A percentile compares a stretch with the other conserved stretches of the same genome.
Evolutionary conservation across 2,797 vertebrate genomes (phyloP).

Genomic region (Echeneis naucrates): DNA sequence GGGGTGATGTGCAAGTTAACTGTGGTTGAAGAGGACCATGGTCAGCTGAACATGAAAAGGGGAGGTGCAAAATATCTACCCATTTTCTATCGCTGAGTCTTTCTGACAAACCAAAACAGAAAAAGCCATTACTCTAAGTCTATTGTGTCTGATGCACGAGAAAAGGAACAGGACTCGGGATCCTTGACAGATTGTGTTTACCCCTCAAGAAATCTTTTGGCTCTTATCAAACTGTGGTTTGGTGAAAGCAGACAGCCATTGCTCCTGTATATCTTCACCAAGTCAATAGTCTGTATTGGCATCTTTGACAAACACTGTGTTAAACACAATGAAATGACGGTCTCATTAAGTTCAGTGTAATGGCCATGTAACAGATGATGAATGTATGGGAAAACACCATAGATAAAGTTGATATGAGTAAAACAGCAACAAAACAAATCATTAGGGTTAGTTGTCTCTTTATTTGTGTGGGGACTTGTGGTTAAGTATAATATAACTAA

Average conservation of each 20-base stretch:
- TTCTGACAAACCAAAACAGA: neutral
- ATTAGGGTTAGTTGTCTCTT: neutral
- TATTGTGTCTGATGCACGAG: neutral
- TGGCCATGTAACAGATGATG: constrained; percentile 28
- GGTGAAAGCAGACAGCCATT: constrained; percentile 22
- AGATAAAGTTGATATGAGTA: constrained; percentile 27
- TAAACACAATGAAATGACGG: constrained; percentile 51
- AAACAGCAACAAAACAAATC: constrained; percentile 23
- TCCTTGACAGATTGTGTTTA: neutral
- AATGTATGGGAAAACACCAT: constrained; percentile 22
- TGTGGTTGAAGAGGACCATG: neutral
- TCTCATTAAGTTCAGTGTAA: constrained; percentile 47
- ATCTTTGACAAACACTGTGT: constrained; percentile 66
- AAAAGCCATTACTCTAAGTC: neutral
- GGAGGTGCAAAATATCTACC: neutral
- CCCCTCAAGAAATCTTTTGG: constrained; percentile 2
- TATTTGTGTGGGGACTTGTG: too few relatives aligned
- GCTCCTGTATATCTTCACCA: constrained; percentile 33
- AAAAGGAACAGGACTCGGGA: neutral
- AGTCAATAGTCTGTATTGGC: constrained; percentile 59
- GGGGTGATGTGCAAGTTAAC: neutral
- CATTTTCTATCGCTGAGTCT: neutral
- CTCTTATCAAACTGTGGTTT: constrained; percentile 44
- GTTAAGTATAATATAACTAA: neutral
- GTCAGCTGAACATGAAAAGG: constrained; percentile 8